Evolutionary conservation across 1,140 invertebrate species (phyloP).

Genomic region (Musca domestica): DNA sequence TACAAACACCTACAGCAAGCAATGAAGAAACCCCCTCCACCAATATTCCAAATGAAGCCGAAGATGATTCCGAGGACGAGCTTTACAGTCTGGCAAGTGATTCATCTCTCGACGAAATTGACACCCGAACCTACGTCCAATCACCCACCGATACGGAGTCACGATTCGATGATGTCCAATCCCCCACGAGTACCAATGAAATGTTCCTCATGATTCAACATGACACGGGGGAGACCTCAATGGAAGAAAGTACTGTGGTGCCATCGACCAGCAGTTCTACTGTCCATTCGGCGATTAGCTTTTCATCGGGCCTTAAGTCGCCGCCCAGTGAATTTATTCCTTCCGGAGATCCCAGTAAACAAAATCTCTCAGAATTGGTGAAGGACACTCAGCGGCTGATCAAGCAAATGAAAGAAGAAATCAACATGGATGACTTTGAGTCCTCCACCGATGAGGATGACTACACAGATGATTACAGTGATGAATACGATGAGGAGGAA

Average conservation of each 20-base stretch:
- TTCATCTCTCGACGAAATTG: too few relatives aligned
- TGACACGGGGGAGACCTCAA: not conserved
- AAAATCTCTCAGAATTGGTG: conserved; percentile 59
- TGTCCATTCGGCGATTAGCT: conserved; percentile 32
- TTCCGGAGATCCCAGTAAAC: conserved; percentile 47
- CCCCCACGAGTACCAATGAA: conserved; percentile 31
- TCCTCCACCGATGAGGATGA: conserved; percentile 56
- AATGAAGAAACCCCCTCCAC: not conserved
- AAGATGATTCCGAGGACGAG: conserved; percentile 40
- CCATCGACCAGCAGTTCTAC: conserved; percentile 33
- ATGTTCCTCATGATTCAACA: conserved; percentile 26
- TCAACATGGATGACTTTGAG: conserved; percentile 61
- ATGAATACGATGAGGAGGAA: conserved; percentile 57
- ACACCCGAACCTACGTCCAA: too few relatives aligned
- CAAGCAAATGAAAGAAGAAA: conserved; percentile 64
- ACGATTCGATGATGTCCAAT: conserved; percentile 17
- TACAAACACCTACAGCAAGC: not conserved
- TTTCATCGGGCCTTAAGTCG: conserved; percentile 8
- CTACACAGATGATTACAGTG: conserved; percentile 54
- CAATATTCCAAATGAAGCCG: conserved; percentile 22
- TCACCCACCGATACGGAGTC: not conserved
- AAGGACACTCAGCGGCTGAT: conserved; percentile 61
- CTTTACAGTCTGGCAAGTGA: conserved; percentile 34
- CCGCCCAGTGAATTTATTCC: conserved; percentile 41
- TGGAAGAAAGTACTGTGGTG: conserved; percentile 15